Base-by-base conservation (phyloP, 2,888 invertebrate genomes). In the Trichopoda pennipes region DNA sequence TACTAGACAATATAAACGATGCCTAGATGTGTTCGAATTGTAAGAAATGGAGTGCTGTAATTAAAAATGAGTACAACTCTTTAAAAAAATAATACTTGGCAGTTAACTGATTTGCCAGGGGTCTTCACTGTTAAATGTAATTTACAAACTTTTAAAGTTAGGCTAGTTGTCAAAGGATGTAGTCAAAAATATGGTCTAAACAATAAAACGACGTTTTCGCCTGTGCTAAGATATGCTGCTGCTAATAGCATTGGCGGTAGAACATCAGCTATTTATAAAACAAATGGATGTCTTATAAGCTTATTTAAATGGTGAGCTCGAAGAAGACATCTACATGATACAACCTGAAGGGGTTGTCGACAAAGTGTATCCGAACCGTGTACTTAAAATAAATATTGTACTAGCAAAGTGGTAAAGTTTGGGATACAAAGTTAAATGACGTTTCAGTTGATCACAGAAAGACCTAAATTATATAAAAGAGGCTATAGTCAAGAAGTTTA, bases 41-140 rank as follows among this genome's bases (percentile, higher is more conserved):
- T 12, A 23, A 38, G 3, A 3, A 75, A 14, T 85, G 81, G 84
- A 49, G 35, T 14, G 55, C 83, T n/a, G 81, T 84, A 1, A 84
- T 85, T 74, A 28, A 72, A 49, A 42, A 32, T 12, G 85, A 85
- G 51, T 81, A 83, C 23, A 35, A 44, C 14, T 70, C 80, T 28
- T 70, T 84, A 60, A n/a, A 60, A 63, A 51, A 84, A 82, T 55
- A 16, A 80, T 55, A 85, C 84, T 2, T 85, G 84, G 84, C 17
- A 21, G 17, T 23, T 82, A 9, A 64, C 56, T 17, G 80, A 83
- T 58, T 61, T 84, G 32, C 83, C 80, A 28, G 4, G 28, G 28
- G 83, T 83, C 1, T 85, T 79, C 47, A 23, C 53, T 12, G 28
- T 58, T 12, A 58, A 58, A 14, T 35, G 38, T 10, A 12, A 9